Evolutionary conservation across 2,888 invertebrate species (phyloP), one percentile per base, ranked within the genome.

Genomic region (Tuberolachnus salignus): DNA sequence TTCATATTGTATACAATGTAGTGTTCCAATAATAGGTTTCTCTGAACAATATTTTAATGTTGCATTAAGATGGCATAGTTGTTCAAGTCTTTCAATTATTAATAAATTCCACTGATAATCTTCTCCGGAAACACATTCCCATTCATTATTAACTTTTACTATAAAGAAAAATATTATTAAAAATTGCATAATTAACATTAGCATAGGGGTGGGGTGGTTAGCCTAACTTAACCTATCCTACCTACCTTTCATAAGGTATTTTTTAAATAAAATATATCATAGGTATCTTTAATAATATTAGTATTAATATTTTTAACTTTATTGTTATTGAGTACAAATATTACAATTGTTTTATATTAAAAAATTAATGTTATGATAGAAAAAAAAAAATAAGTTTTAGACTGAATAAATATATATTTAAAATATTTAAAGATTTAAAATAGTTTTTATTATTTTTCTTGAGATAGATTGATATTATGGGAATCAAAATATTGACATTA

Each of bases 11-110:
- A 69, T 59, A 34, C 78, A 78, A 61, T 69, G 34, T 21, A 78
- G 51, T 19, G 59, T 61, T 51, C 63, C 53, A 69, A 46, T n/a
- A 23, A n/a, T n/a, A n/a, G 61, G 44, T 57, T 66, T 21, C 46
- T 53, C 63, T 59, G 61, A 53, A 55, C 46, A 49, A 74, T 61
- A 74, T 75, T 81, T 81, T 44, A 81, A 69, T 42, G 70, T 75
- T 23, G 80, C 53, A 86, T 92, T 91, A 16, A 96, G 87, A 74
- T 94, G 89, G 3, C 95, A 90, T 81, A 95, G 89, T 85, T 97
- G 95, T 85, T 97, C 96, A 64, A 97, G 87, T 87, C 95, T 95
- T 74, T 93, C 93, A 57, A 94, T 92, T n/a, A n/a, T n/a, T 1
- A 97, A 87, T 67, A 94, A 87, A 19, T 92, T 92, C 94, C 97